A percentile compares a stretch with the other conserved stretches of the same genome.
Conservation (phyloP, 1,140 invertebrate genomes). For the Drosophila sulfurigaster region DNA sequence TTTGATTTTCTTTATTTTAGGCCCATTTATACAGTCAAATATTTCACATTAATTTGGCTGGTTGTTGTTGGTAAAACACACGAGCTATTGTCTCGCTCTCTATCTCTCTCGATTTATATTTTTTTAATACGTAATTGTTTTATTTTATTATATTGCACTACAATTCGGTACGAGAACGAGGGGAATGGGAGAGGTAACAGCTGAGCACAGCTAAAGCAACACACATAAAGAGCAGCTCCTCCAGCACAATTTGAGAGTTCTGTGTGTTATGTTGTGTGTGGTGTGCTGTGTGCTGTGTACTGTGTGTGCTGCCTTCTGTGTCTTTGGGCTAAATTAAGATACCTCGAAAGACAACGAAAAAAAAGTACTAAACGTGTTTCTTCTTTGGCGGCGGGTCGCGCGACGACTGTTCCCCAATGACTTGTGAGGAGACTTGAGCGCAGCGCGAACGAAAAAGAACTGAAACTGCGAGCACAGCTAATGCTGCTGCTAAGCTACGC, state of each 20-base stretch:
- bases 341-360: conserved; percentile 15
- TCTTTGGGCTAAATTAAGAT: conserved; percentile 32
- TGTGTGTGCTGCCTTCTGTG: background rate
- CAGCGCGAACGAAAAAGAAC: conserved; percentile 69
- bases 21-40: conserved; percentile 29
- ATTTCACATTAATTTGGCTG: conserved; percentile 27
- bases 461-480: conserved; percentile 50
- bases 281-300: background rate
- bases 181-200: conserved; percentile 7
- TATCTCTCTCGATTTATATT: background rate
- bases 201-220: conserved; percentile 3
- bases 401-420: conserved; percentile 38
- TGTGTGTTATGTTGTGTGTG: too few relatives aligned
- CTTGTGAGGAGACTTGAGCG: conserved; percentile 43
- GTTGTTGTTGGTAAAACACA: conserved; percentile 11
- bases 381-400: conserved; percentile 50
- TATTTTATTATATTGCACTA: conserved; percentile 11
- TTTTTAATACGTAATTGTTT: conserved; percentile 47
- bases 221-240: conserved; percentile 10
- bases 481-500: conserved; percentile 52
- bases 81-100: background rate
- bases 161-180: background rate
- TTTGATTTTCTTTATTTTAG: conserved; percentile 37
- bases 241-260: conserved; percentile 17
- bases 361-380: conserved; percentile 43